These are phyloP conservation scores for Calephelis nemesis DNA, from an alignment of 1,140 invertebrate genomes.

Conservation along the genomic window DNA sequence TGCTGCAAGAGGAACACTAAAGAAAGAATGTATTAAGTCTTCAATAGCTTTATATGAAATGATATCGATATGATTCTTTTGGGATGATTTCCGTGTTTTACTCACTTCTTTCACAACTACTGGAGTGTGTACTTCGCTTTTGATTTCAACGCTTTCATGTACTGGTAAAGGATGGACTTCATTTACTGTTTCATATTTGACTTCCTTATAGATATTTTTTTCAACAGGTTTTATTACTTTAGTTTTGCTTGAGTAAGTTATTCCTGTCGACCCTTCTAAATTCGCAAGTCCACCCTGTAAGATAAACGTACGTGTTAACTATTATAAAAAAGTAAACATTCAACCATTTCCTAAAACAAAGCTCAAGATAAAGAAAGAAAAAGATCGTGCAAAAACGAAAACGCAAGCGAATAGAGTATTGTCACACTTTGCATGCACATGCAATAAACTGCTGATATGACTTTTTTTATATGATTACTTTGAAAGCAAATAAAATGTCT, in stretches of 20 bases:
- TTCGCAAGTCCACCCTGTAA: constrained; percentile 54
- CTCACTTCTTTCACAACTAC: constrained; percentile 66
- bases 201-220: constrained; percentile 46
- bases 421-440: too few species aligned
- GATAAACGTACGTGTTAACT: not conserved
- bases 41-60: constrained; percentile 22
- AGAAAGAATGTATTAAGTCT: constrained; percentile 35
- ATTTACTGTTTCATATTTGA: constrained; percentile 49
- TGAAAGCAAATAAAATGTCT: not conserved
- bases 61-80: not conserved
- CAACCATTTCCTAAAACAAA: too few species aligned
- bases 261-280: constrained; percentile 43
- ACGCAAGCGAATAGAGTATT: too few species aligned
- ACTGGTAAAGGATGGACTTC: constrained; percentile 43
- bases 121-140: constrained; percentile 42
- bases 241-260: constrained; percentile 42
- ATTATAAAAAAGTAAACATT: not conserved
- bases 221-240: constrained; percentile 38
- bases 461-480: too few species aligned
- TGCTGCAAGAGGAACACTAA: constrained; percentile 33
- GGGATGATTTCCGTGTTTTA: constrained; percentile 37
- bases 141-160: constrained; percentile 26
- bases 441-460: too few species aligned
- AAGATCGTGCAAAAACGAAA: too few species aligned
- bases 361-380: too few species aligned